These are phyloP conservation scores for human (Homo sapiens) DNA, from an alignment of 2,113 vertebrate species.

Conservation along the genomic window DNA sequence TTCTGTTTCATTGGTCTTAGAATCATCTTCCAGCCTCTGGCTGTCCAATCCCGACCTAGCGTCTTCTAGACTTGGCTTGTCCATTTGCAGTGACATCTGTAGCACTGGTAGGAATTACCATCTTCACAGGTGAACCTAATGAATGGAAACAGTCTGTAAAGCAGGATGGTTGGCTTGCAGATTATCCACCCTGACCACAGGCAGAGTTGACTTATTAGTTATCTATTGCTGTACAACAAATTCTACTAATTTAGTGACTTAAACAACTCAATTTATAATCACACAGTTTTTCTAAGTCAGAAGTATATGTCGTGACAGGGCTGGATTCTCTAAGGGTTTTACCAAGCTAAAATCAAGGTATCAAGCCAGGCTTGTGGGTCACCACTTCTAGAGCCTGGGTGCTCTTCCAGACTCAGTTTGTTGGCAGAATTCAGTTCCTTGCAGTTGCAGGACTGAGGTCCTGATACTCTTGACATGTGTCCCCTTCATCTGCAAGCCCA, in stretches of 20 bases:
- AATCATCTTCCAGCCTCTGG: neutral
- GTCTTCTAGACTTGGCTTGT: neutral
- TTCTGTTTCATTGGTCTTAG: neutral
- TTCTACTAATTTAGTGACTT: neutral
- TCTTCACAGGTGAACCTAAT: neutral
- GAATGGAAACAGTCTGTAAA: neutral
- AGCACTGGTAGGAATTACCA: neutral
- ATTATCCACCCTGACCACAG: neutral
- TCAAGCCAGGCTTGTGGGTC: rapidly evolving
- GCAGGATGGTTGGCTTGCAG: too few species aligned
- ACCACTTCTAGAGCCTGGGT: neutral
- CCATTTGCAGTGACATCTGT: neutral
- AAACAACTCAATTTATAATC: neutral
- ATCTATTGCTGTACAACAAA: neutral
- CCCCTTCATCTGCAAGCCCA: neutral
- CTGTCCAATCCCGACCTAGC: neutral
- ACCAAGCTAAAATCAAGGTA: neutral
- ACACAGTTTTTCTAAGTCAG: neutral
- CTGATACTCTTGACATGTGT: neutral
- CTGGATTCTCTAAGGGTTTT: neutral
- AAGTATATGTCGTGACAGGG: neutral
- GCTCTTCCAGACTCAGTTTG: neutral
- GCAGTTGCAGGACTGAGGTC: neutral
- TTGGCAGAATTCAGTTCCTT: neutral
- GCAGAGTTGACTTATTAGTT: neutral